Conservation (phyloP, 2,888 invertebrate genomes). For the Hofmannophila pseudospretella region DNA sequence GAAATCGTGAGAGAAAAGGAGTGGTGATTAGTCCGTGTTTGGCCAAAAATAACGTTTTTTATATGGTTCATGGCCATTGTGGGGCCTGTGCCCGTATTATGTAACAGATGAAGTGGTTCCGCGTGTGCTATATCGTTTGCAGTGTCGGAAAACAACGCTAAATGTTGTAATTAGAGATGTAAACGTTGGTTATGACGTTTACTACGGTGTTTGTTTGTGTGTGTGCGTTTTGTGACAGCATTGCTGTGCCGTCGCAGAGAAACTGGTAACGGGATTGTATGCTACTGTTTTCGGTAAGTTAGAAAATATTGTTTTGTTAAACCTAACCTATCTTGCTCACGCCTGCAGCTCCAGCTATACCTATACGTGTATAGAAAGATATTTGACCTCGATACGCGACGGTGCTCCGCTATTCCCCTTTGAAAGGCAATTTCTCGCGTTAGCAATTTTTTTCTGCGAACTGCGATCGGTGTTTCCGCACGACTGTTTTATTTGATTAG, state of each 20-base stretch:
- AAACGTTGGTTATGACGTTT: slow-evolving; percentile 75
- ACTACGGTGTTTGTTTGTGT: slow-evolving; percentile 58
- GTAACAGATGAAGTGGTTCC: slow-evolving; percentile 47
- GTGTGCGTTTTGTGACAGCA: slow-evolving; percentile 67
- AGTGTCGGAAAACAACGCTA: slow-evolving; percentile 48
- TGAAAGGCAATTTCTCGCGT: slow-evolving; percentile 48
- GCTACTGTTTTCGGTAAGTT: slow-evolving; percentile 62
- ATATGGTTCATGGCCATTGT: slow-evolving; percentile 56
- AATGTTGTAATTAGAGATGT: slow-evolving; percentile 64
- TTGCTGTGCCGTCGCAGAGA: slow-evolving; percentile 71
- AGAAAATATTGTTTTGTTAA: slow-evolving; percentile 45
- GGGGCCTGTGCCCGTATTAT: slow-evolving; percentile 43
- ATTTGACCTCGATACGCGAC: slow-evolving; percentile 57
- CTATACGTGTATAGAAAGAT: slow-evolving; percentile 27
- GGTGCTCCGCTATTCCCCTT: slow-evolving; percentile 42
- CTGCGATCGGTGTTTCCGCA: slow-evolving; percentile 31
- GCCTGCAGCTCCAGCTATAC: slow-evolving; percentile 28
- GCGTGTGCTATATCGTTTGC: slow-evolving; percentile 54
- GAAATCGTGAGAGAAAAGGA: slow-evolving; percentile 76
- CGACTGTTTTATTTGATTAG: slow-evolving; percentile 39
- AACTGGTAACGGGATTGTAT: slow-evolving; percentile 69
- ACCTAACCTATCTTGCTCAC: slow-evolving; percentile 51
- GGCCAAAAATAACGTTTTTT: slow-evolving; percentile 65
- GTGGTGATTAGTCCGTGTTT: slow-evolving; percentile 75
- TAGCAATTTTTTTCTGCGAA: slow-evolving; percentile 38